Evolutionary conservation across 2,888 invertebrate genomes (phyloP), one percentile per base, ranked within the genome.

Genomic region (Pristionchus arcanus): DNA sequence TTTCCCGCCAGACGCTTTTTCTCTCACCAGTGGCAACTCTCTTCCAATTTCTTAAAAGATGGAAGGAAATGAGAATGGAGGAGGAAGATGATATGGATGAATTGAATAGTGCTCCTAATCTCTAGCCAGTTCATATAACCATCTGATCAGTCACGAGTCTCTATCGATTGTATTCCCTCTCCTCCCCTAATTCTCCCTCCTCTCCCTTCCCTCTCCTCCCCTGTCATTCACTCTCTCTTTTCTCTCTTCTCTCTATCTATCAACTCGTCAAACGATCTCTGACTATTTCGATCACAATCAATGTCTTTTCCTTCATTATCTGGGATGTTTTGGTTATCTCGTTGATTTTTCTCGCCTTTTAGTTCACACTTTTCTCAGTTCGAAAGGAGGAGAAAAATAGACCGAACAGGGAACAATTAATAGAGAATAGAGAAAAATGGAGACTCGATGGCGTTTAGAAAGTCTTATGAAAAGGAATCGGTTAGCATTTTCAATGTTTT

Each of bases 121-220:
- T 21, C 77, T 25, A 49, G 19, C 7, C 77, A 77, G 49, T 42
- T 77, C 77, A 42, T 77, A 42, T 13, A 15, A 37, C 7, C 42
- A 77, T 77, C 21, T 77, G 77, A 34, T 42, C 42, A 77, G 34
- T 77, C 77, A 77, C 77, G 77, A 77, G 77, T 77, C 49, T 42
- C 77, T 25, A 42, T 77, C 42, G 77, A 85, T 85, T 85, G 21
- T 34, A n/a, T 19, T 59, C 9, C 85, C 59, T 55, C 34, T 55
- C 25, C 1, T 21, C 53, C 42, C 49, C 81, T 21, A 9, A 28
- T 7, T 34, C 31, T 34, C 37, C n/a, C 31, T 2, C 3, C 25
- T 83, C 55, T 28, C 34, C 28, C 59, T 25, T 0, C 25, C 59
- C 59, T 25, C 59, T 59, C 59, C 15, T 25, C 59, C 15, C 42